phyloP scores from a whole-genome alignment of 2,888 invertebrate genomes.

The Cephus pygmeus region DNA sequence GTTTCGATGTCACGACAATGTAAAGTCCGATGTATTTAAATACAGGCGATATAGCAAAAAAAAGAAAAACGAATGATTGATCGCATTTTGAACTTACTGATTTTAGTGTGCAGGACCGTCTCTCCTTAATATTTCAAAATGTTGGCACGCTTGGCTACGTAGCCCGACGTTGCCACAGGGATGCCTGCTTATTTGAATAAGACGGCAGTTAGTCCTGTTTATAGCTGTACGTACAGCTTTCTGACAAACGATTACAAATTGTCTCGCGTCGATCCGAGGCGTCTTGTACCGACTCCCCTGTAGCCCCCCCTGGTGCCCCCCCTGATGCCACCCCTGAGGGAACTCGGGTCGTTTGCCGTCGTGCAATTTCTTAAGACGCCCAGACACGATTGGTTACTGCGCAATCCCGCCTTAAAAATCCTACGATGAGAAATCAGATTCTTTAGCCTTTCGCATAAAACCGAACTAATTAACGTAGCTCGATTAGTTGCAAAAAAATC shows the following conservation, averaged over 20 bases:
- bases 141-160: constrained; percentile 21
- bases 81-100: constrained; percentile 2
- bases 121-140: constrained; percentile 43
- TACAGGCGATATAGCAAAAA: no score
- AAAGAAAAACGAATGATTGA: neutral
- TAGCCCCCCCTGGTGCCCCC: no score
- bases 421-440: rapidly evolving
- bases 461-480: no score
- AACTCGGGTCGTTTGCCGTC: neutral
- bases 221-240: constrained; percentile 50
- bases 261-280: constrained; percentile 23
- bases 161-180: constrained; percentile 1
- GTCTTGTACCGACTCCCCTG: neutral
- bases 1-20: neutral
- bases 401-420: neutral
- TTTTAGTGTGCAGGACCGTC: constrained; percentile 21
- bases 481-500: neutral
- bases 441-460: neutral
- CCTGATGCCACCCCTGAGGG: no score
- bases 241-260: constrained; percentile 65
- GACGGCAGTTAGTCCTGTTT: constrained; percentile 63
- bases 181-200: constrained; percentile 59
- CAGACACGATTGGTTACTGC: neutral
- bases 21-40: no score
- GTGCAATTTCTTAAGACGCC: neutral